A percentile compares a stretch with the other conserved stretches of the same genome.
Conservation (phyloP, 2,113 vertebrate species). For the Sakesphorus luctuosus region DNA sequence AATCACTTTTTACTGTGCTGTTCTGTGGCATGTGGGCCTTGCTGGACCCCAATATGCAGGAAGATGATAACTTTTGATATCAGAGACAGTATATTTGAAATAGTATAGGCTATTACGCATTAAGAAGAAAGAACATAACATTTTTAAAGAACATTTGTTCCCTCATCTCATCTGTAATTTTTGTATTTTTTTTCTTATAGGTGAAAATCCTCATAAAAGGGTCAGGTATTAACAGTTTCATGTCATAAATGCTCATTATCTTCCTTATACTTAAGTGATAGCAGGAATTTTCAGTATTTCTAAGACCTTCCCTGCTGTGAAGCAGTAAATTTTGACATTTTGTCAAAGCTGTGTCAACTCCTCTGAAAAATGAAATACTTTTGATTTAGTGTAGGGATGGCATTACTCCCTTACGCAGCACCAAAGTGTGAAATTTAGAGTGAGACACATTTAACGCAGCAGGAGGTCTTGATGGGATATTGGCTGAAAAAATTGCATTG, state of each 20-base stretch:
- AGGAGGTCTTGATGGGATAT: neutral
- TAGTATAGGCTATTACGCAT: neutral
- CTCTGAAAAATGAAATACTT: conserved; percentile 13
- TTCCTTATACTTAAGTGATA: neutral
- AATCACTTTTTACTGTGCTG: neutral
- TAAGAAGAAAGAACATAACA: neutral
- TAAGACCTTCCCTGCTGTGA: conserved; percentile 16
- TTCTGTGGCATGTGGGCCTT: neutral
- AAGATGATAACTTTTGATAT: neutral
- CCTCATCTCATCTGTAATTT: neutral
- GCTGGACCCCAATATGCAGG: neutral
- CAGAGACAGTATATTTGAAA: neutral
- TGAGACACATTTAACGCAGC: conserved; percentile 13
- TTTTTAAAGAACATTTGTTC: neutral
- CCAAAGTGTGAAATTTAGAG: neutral
- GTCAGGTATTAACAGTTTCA: neutral
- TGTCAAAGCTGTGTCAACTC: neutral
- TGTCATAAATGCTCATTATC: conserved; percentile 26
- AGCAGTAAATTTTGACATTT: conserved; percentile 51
- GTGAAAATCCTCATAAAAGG: conserved; percentile 13
- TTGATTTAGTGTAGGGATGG: neutral
- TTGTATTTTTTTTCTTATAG: neutral
- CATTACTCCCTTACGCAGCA: neutral
- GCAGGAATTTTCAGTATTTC: conserved; percentile 22
- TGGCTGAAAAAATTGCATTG: neutral